phyloP scores from a whole-genome alignment of 2,797 vertebrate species.

The Cryptoblepharus egeriae region DNA sequence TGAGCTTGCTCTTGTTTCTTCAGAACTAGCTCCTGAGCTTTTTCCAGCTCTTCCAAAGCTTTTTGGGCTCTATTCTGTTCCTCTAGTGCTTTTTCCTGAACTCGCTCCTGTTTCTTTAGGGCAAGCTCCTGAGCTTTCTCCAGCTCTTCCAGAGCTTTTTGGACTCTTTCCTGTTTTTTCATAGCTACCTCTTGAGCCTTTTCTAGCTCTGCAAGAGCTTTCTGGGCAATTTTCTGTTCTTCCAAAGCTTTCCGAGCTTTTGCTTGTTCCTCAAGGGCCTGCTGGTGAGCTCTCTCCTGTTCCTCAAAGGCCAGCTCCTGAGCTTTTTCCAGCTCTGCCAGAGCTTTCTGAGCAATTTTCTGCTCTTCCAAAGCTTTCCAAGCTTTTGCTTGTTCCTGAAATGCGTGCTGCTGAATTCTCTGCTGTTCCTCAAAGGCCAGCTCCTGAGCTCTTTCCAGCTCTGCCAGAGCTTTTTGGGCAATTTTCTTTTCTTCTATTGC shows the following conservation, averaged over 20 bases:
- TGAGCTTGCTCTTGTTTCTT: no score
- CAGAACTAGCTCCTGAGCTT: no score
- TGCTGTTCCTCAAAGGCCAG: no score
- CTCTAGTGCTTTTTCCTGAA: neutral
- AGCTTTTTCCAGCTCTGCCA: neutral
- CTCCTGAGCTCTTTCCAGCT: neutral
- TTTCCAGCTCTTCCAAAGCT: slow-evolving; percentile 14
- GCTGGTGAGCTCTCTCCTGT: no score
- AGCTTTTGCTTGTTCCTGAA: neutral
- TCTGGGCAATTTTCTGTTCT: slow-evolving; percentile 1
- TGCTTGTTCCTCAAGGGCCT: neutral
- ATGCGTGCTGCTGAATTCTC: no score
- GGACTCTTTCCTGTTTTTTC: slow-evolving; percentile 3
- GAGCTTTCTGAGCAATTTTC: neutral
- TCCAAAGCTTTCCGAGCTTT: neutral
- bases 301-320: neutral
- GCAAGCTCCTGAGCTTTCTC: slow-evolving; percentile 18
- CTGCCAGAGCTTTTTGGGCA: neutral
- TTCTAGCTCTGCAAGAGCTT: slow-evolving; percentile 8
- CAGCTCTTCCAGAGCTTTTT: neutral
- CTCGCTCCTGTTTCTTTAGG: slow-evolving; percentile 11
- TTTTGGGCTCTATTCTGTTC: slow-evolving; percentile 1
- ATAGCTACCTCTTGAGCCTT: neutral
- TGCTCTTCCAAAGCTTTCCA: neutral
- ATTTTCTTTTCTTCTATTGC: slow-evolving; percentile 4